Conservation (phyloP, 2,888 invertebrate genomes). For the Oscheius myriophilus region DNA sequence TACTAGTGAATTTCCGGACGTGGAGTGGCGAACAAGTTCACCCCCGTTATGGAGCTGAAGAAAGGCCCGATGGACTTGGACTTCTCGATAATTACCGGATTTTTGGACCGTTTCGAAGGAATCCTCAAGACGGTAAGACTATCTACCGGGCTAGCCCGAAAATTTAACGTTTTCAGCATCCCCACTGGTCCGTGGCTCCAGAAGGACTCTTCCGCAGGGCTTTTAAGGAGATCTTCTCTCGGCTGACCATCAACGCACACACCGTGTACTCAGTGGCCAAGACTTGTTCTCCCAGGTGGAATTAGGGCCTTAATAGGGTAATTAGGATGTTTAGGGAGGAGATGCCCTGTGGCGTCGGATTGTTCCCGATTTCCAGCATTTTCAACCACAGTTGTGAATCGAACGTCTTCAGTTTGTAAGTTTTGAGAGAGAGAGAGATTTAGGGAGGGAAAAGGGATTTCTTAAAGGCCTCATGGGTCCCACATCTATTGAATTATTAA, state of each 20-base stretch:
- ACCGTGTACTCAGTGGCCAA: not conserved
- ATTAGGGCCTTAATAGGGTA: not conserved
- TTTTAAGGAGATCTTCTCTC: slow-evolving; percentile 5
- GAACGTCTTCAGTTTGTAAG: slow-evolving; percentile 43
- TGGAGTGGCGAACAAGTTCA: no score
- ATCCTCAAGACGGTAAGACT: no score
- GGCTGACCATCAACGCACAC: slow-evolving; percentile 28
- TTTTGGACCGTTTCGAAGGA: slow-evolving; percentile 19
- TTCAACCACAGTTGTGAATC: slow-evolving; percentile 49
- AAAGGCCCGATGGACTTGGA: not conserved
- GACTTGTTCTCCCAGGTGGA: not conserved
- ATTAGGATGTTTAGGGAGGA: not conserved
- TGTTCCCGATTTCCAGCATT: slow-evolving; percentile 45
- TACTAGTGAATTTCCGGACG: no score
- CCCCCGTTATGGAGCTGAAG: not conserved
- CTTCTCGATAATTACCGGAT: not conserved
- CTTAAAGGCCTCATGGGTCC: no score
- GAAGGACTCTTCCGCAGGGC: slow-evolving; percentile 3
- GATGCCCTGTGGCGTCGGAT: slow-evolving; percentile 38
- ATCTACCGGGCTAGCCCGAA: no score
- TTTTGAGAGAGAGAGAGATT: slow-evolving; percentile 14
- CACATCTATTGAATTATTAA: no score
- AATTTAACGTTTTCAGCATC: slow-evolving; percentile 19
- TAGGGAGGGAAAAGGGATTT: no score
- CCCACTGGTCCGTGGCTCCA: slow-evolving; percentile 11